phyloP scores from a whole-genome alignment of 2,113 vertebrate species.

The Capreolus pygargus region DNA sequence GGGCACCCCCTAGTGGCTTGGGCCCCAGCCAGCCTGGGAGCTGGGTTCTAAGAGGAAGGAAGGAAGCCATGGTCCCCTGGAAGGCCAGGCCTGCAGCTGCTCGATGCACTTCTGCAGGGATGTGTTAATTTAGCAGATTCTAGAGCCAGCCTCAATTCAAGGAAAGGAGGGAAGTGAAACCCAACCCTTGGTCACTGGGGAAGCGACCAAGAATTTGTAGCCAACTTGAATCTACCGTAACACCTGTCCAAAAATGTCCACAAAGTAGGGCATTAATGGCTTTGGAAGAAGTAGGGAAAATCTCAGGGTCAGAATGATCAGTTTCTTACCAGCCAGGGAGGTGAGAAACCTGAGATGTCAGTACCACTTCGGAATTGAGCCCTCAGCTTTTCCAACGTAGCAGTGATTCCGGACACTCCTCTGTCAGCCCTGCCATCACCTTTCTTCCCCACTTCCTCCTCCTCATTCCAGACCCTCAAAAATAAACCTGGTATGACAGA shows the following conservation, averaged over 20 bases:
- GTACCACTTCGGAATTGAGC: not conserved
- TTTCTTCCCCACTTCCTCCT: conserved; percentile 11
- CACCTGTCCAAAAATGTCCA: not conserved
- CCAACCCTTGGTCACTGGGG: not conserved
- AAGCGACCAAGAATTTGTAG: not conserved
- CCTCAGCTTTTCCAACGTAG: not conserved
- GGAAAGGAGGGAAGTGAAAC: not conserved
- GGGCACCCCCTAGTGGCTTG: not conserved
- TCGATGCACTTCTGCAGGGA: accelerated
- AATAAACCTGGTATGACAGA: not conserved
- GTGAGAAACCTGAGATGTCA: not conserved
- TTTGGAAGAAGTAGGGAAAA: not conserved
- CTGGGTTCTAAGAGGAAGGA: not conserved
- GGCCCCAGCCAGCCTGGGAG: not conserved
- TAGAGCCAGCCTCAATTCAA: not conserved
- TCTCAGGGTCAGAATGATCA: not conserved
- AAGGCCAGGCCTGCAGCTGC: not conserved
- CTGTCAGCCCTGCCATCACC: not conserved
- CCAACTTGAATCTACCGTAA: not conserved
- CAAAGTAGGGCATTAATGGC: too few relatives aligned
- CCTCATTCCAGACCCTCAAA: not conserved
- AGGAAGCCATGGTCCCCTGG: not conserved
- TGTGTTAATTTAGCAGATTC: not conserved
- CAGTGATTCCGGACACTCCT: not conserved
- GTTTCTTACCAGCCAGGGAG: not conserved